phyloP scores from a whole-genome alignment of 2,113 vertebrate genomes.

The Zeus faber region DNA sequence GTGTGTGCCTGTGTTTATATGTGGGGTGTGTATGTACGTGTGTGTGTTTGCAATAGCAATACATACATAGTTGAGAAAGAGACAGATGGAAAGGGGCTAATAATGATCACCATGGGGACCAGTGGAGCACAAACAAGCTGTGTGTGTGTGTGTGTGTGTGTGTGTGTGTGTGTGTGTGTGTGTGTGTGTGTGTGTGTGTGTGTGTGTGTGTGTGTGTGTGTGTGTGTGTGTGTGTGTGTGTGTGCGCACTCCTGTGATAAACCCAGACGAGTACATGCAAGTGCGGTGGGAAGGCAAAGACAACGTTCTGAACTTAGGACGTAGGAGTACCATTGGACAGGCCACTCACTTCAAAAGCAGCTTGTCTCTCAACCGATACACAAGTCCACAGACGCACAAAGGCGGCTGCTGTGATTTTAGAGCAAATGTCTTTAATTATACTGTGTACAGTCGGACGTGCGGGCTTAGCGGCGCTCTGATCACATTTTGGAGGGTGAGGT shows the following conservation, averaged over 20 bases:
- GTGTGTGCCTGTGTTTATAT: neutral
- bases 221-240: too few relatives aligned
- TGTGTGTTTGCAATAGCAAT: slow-evolving; percentile 11
- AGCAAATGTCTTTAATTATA: slow-evolving; percentile 29
- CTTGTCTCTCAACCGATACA: slow-evolving; percentile 30
- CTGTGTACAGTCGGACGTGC: slow-evolving; percentile 30
- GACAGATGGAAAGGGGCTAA: slow-evolving; percentile 46
- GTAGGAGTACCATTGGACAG: slow-evolving; percentile 35
- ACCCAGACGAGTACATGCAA: too few relatives aligned
- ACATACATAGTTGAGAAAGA: slow-evolving; percentile 20
- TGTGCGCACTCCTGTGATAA: too few relatives aligned
- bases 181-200: neutral
- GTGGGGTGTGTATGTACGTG: neutral
- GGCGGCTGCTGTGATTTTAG: slow-evolving; percentile 18
- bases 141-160: slow-evolving; percentile 22
- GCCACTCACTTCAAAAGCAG: slow-evolving; percentile 32
- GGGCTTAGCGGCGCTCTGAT: slow-evolving; percentile 18
- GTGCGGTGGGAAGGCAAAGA: too few relatives aligned
- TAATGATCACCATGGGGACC: slow-evolving; percentile 51
- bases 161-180: neutral
- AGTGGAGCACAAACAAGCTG: slow-evolving; percentile 39
- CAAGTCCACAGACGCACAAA: slow-evolving; percentile 20
- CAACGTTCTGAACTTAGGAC: slow-evolving; percentile 35
- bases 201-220: too few relatives aligned
- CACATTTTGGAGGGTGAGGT: slow-evolving; percentile 30